Evolutionary conservation across 2,113 vertebrate genomes (phyloP).

Genomic region (Tonatia bakeri): DNA sequence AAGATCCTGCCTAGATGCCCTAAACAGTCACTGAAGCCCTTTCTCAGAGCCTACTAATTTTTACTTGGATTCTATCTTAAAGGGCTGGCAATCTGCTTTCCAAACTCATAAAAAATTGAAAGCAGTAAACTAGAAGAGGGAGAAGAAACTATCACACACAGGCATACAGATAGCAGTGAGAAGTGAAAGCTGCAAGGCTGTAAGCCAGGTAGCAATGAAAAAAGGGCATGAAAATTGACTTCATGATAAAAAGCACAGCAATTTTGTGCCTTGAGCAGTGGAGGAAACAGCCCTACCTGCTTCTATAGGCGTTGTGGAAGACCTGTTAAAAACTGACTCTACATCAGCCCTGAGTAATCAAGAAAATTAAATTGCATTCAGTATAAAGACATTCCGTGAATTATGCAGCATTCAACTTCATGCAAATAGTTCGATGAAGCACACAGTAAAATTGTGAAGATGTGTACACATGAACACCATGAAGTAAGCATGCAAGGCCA

Average conservation of each 20-base stretch:
- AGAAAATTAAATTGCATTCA: conserved; percentile 32
- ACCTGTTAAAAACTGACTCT: conserved; percentile 15
- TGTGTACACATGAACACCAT: not conserved
- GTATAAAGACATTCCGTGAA: not conserved
- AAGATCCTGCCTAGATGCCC: not conserved
- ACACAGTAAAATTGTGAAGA: not conserved
- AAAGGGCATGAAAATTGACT: not conserved
- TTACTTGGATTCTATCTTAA: conserved; percentile 32
- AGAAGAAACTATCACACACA: not conserved
- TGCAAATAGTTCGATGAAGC: conserved; percentile 14
- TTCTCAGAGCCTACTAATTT: conserved; percentile 58
- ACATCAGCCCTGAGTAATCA: not conserved
- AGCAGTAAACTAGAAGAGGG: conserved; percentile 20
- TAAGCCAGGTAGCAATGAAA: not conserved
- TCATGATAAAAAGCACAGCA: conserved; percentile 6
- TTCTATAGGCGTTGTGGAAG: not conserved
- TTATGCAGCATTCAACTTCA: not conserved
- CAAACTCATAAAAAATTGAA: conserved; percentile 56
- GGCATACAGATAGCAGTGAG: not conserved
- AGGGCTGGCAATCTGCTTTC: conserved; percentile 19
- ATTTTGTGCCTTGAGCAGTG: not conserved
- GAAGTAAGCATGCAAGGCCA: not conserved
- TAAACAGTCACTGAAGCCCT: not conserved
- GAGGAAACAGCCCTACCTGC: not conserved
- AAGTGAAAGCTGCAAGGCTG: not conserved